Conservation (phyloP, 1,140 invertebrate genomes). For the Adelges cooleyi region DNA sequence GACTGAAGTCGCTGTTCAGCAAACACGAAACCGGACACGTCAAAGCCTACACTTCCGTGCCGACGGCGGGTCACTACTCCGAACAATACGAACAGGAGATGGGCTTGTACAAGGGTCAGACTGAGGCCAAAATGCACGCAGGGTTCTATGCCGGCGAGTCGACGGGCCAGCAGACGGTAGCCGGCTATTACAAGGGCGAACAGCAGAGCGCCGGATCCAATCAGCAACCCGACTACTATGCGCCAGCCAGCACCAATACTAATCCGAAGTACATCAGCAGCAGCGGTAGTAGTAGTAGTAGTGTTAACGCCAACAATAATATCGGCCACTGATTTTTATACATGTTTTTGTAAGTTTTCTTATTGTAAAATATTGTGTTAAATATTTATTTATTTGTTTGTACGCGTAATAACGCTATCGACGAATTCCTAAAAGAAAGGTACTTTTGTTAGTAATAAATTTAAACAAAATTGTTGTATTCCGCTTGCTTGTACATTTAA, state of each 20-base stretch:
- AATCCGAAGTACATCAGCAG: neutral
- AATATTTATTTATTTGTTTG: too few relatives aligned
- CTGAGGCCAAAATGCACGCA: neutral
- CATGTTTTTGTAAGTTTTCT: too few relatives aligned
- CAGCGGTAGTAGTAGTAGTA: neutral
- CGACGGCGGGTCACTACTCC: neutral
- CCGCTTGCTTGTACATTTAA: too few relatives aligned
- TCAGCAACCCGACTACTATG: neutral
- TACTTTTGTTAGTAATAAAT: too few relatives aligned
- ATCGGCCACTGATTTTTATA: too few relatives aligned
- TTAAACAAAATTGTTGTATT: too few relatives aligned
- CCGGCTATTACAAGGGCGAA: neutral
- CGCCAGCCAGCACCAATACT: neutral
- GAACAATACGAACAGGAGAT: constrained; percentile 12
- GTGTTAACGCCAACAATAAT: too few relatives aligned
- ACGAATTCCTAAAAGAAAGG: too few relatives aligned
- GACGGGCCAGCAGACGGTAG: neutral
- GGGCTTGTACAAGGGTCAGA: neutral
- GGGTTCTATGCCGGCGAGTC: neutral
- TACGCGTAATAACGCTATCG: too few relatives aligned
- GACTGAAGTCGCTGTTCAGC: neutral
- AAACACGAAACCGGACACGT: neutral
- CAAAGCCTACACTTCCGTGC: neutral
- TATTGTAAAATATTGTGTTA: too few relatives aligned
- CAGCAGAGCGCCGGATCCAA: neutral